These are phyloP conservation scores for Cephonodes hylas DNA, from an alignment of 2,888 invertebrate species.

Conservation along the genomic window DNA sequence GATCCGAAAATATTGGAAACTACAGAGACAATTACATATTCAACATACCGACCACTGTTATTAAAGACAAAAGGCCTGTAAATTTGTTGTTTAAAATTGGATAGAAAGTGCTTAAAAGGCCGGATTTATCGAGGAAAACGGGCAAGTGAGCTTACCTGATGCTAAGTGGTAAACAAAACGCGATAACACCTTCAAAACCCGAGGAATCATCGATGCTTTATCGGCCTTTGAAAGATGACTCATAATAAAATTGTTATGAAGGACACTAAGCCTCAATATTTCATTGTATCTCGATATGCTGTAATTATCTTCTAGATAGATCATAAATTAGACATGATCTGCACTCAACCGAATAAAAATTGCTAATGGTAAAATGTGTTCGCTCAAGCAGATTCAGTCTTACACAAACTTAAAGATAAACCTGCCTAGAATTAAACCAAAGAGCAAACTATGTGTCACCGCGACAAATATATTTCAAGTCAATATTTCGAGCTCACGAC, in stretches of 20 bases:
- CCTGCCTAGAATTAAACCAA: slow-evolving; percentile 32
- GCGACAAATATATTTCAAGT: background rate
- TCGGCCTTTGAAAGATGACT: no score
- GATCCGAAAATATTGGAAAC: background rate
- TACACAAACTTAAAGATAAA: slow-evolving; percentile 38
- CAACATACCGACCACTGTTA: background rate
- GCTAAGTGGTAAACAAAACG: no score
- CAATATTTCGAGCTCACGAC: background rate
- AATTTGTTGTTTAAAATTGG: background rate
- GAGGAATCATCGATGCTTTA: no score
- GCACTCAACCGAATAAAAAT: background rate
- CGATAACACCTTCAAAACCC: no score
- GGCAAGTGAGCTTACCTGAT: no score
- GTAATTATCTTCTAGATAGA: no score
- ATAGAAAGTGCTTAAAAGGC: no score
- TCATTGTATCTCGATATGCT: no score
- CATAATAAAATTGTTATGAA: background rate
- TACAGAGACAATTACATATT: background rate
- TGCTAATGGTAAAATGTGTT: background rate
- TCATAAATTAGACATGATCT: background rate
- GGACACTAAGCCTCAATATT: background rate
- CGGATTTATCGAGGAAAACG: no score
- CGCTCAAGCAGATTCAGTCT: slow-evolving; percentile 45
- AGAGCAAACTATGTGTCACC: slow-evolving; percentile 20
- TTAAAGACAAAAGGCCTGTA: no score